Evolutionary conservation across 1,140 invertebrate species (phyloP).

Genomic region (Linepithema humile): DNA sequence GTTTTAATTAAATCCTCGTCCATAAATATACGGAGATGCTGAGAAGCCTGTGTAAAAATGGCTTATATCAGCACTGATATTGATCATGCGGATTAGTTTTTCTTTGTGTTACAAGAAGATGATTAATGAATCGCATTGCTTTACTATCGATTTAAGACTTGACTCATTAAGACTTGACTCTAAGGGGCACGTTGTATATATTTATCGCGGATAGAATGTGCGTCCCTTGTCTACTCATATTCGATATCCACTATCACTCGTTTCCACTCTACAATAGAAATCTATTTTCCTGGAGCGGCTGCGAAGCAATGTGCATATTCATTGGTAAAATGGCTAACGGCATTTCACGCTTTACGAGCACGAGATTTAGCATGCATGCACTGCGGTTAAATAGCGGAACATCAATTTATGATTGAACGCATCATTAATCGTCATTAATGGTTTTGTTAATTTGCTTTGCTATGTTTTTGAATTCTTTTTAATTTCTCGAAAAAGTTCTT

Average conservation of each 20-base stretch:
- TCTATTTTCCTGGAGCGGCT: conserved; percentile 34
- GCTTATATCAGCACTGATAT: conserved; percentile 16
- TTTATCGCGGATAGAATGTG: background rate
- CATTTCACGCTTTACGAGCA: background rate
- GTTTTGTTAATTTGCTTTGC: background rate
- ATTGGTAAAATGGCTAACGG: conserved; percentile 14
- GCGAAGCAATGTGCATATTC: conserved; percentile 27
- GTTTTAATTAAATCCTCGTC: conserved; percentile 60
- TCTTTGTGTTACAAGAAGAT: background rate
- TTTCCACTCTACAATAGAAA: background rate
- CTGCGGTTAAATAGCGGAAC: background rate
- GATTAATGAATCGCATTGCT: background rate
- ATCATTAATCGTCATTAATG: background rate
- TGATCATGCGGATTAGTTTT: background rate
- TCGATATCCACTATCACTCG: background rate
- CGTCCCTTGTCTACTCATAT: background rate
- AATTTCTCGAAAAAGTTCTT: background rate
- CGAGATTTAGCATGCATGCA: background rate
- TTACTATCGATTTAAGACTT: too few species aligned
- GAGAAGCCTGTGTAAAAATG: background rate
- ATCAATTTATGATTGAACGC: background rate
- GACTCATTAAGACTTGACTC: too few species aligned
- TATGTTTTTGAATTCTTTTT: background rate
- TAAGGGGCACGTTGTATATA: background rate
- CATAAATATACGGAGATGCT: background rate